Evolutionary conservation across 2,113 vertebrate species (phyloP).

Genomic region (Zosterops pallidus): DNA sequence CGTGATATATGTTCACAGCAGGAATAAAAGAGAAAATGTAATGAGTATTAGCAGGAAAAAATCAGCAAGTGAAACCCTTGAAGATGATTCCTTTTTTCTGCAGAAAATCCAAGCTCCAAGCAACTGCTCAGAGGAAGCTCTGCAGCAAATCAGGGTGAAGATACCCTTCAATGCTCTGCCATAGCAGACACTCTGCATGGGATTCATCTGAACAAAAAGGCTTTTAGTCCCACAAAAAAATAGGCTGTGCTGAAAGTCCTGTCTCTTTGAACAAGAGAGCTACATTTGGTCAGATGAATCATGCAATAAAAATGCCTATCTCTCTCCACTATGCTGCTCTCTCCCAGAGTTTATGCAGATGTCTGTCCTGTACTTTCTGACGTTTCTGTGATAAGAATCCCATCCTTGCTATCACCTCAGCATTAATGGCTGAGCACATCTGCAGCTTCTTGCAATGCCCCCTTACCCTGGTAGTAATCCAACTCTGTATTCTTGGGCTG

Average conservation of each 20-base stretch:
- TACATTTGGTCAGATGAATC: not conserved
- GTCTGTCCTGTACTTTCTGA: not conserved
- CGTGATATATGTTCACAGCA: not conserved
- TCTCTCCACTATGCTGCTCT: not conserved
- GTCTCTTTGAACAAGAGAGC: not conserved
- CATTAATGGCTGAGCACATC: not conserved
- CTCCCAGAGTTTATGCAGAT: not conserved
- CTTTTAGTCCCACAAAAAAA: not conserved
- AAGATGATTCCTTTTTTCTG: not conserved
- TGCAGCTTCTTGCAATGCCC: not conserved
- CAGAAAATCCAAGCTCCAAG: not conserved
- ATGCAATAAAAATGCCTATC: not conserved
- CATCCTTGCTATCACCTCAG: not conserved
- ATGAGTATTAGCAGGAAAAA: not conserved
- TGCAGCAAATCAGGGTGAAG: not conserved
- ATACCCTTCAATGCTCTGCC: not conserved
- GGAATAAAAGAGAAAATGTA: not conserved
- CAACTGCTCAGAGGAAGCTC: not conserved
- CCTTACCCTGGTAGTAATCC: fast-evolving
- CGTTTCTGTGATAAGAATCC: not conserved
- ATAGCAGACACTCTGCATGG: not conserved
- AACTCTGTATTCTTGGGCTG: not conserved
- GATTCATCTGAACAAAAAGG: not conserved
- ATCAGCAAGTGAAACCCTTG: not conserved
- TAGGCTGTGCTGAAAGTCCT: not conserved